A percentile compares a stretch with the other conserved stretches of the same genome.
These are phyloP conservation scores for Edolisoma coerulescens DNA, from an alignment of 2,113 vertebrate genomes.

Conservation along the genomic window DNA sequence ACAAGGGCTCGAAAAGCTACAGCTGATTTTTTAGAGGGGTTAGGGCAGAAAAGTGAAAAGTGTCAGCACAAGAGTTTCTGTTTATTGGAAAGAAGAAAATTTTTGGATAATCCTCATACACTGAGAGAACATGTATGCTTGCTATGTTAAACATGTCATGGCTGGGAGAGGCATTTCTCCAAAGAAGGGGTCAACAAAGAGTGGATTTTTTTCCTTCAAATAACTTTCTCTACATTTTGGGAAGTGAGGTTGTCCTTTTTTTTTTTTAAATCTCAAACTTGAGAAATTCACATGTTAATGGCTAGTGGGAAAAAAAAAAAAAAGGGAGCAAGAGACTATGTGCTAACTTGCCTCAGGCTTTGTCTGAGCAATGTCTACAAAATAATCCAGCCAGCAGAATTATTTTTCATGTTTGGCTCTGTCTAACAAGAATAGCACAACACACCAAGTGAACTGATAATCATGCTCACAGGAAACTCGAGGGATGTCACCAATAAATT, in stretches of 20 bases:
- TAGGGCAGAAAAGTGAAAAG: neutral
- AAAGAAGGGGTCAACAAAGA: neutral
- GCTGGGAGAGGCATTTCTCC: neutral
- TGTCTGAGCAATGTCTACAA: neutral
- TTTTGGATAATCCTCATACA: neutral
- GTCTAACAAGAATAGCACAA: neutral
- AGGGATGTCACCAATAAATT: neutral
- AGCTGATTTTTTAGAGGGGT: neutral
- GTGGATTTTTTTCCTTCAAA: neutral
- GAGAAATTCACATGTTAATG: neutral
- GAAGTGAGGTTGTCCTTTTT: neutral
- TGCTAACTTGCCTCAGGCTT: slow-evolving; percentile 32
- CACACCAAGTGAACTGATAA: neutral
- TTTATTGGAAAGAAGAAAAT: neutral
- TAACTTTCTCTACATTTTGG: neutral
- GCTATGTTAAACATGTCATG: neutral
- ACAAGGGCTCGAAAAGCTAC: neutral
- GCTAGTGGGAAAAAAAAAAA: neutral
- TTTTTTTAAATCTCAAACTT: neutral
- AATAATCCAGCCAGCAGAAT: slow-evolving; percentile 41
- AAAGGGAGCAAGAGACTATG: slow-evolving; percentile 4
- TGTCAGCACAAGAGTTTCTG: neutral
- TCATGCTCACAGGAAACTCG: neutral
- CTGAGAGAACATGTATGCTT: neutral
- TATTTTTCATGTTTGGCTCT: slow-evolving; percentile 8